Conservation (phyloP, 2,888 invertebrate genomes). For the Hypolimnas misippus region DNA sequence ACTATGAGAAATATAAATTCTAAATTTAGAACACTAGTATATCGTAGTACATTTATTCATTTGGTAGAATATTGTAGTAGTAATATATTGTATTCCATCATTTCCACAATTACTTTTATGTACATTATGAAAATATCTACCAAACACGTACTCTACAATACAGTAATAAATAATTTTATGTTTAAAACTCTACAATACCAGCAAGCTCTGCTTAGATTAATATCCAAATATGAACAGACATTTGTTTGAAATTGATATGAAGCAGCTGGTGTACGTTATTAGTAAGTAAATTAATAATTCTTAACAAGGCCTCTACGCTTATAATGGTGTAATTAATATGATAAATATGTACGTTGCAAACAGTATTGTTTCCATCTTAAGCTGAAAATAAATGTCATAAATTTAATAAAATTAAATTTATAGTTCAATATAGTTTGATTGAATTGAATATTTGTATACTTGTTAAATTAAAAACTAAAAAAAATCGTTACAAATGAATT, state of each 20-base stretch:
- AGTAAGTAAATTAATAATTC: constrained; percentile 4
- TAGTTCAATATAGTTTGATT: too few species aligned
- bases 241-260: constrained; percentile 17
- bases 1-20: too few species aligned
- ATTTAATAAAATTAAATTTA: too few species aligned
- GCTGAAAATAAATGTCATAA: too few species aligned
- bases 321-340: background rate
- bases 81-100: too few species aligned
- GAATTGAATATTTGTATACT: too few species aligned
- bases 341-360: background rate
- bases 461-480: too few species aligned
- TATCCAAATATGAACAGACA: background rate
- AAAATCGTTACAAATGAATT: too few species aligned
- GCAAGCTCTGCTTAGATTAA: background rate
- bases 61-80: too few species aligned
- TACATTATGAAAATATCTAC: background rate
- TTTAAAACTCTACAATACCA: background rate
- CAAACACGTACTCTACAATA: background rate
- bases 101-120: too few species aligned
- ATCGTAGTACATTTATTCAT: too few species aligned
- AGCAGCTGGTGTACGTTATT: constrained; percentile 13
- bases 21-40: too few species aligned
- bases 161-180: background rate
- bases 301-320: background rate
- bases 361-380: background rate